Evolutionary conservation across 1,140 invertebrate species (phyloP).

Genomic region (Leptinotarsa texana): DNA sequence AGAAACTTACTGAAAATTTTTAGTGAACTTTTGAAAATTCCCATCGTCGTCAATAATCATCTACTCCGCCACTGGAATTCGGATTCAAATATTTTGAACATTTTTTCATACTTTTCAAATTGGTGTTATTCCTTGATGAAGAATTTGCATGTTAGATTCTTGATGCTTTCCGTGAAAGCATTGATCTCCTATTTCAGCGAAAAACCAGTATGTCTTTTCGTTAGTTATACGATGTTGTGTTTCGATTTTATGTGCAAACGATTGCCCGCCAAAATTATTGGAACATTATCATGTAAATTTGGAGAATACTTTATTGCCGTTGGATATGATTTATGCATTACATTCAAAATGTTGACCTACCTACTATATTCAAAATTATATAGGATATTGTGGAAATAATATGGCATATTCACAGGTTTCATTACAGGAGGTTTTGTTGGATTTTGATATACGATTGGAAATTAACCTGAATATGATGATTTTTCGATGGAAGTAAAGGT

Average conservation of each 20-base stretch:
- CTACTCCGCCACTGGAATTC: background rate
- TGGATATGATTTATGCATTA: background rate
- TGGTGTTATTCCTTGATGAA: background rate
- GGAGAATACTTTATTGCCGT: background rate
- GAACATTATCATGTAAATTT: conserved; percentile 7
- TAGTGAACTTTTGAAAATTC: too few relatives aligned
- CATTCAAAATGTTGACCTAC: background rate
- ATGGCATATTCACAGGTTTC: too few relatives aligned
- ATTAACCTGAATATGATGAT: too few relatives aligned
- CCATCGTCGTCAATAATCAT: too few relatives aligned
- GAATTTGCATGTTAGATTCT: background rate
- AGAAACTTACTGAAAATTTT: too few relatives aligned
- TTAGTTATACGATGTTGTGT: background rate
- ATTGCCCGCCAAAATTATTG: background rate
- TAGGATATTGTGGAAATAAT: background rate
- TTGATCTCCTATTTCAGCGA: background rate
- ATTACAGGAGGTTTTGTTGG: too few relatives aligned
- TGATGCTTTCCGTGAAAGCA: background rate
- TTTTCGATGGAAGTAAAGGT: too few relatives aligned
- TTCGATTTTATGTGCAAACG: background rate
- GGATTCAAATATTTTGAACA: background rate
- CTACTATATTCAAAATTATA: background rate
- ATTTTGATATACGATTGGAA: too few relatives aligned
- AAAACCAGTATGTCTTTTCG: background rate
- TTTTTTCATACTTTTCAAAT: background rate